Evolutionary conservation across 2,113 vertebrate genomes (phyloP).

Genomic region (Labeo rohita): DNA sequence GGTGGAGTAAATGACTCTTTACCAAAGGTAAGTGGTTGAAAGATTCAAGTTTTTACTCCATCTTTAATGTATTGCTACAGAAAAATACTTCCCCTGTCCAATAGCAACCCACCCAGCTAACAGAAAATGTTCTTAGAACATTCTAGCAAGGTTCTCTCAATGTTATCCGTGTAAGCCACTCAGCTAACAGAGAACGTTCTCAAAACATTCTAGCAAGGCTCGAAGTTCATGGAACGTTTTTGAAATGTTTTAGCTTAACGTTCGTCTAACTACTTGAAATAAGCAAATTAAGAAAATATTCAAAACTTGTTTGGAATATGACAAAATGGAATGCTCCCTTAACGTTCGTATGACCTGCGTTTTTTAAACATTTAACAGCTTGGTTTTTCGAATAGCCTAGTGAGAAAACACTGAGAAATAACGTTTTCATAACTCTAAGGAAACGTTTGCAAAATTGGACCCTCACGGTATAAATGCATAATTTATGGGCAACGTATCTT

Average conservation of each 20-base stretch:
- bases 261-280: neutral
- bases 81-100: neutral
- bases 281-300: neutral
- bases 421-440: neutral
- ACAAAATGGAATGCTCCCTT: neutral
- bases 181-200: neutral
- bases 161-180: neutral
- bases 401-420: neutral
- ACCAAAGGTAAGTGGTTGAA: neutral
- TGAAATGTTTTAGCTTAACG: neutral
- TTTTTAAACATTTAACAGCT: neutral
- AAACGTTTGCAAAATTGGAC: neutral
- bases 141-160: neutral
- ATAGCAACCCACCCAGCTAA: neutral
- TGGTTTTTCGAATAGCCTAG: too few species aligned
- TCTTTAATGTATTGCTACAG: slow-evolving; percentile 6
- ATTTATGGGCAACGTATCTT: slow-evolving; percentile 36
- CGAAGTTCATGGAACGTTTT: neutral
- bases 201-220: neutral
- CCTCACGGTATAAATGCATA: neutral
- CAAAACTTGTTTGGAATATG: neutral
- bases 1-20: neutral
- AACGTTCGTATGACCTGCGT: neutral
- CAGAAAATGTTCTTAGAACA: neutral
- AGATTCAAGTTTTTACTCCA: neutral